Conservation (phyloP, 2,797 vertebrate genomes). For the Peromyscus melanophrys region DNA sequence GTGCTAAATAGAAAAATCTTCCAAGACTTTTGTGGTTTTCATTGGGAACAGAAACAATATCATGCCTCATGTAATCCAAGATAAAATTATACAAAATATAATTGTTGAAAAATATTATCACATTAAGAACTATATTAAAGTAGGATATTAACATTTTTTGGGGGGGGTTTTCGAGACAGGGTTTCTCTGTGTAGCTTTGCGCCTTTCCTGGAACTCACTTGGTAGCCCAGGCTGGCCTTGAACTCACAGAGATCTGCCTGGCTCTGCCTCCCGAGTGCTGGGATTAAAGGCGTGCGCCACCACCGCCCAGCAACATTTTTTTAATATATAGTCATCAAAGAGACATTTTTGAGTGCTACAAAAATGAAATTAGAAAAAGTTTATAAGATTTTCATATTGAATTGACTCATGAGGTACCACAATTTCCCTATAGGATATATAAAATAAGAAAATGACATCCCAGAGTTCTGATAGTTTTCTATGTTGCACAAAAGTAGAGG, state of each 20-base stretch:
- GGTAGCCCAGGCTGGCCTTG: no score
- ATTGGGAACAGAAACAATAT: neutral
- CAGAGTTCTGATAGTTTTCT: neutral
- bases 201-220: no score
- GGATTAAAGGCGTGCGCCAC: no score
- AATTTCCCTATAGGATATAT: neutral
- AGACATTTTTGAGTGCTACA: no score
- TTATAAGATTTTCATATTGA: neutral
- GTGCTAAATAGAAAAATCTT: constrained; percentile 91
- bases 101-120: neutral
- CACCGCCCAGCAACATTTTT: no score
- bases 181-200: no score
- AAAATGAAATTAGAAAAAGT: neutral
- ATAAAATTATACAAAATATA: neutral
- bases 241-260: no score
- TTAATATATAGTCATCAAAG: neutral
- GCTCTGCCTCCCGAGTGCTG: no score
- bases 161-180: no score
- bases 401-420: neutral
- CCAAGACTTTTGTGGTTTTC: neutral
- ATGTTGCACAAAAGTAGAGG: neutral
- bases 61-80: neutral
- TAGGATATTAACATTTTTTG: no score
- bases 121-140: neutral
- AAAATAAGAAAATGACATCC: neutral